These are phyloP conservation scores for Dicyrtoma fusca DNA, from an alignment of 2,888 invertebrate species.

Conservation along the genomic window DNA sequence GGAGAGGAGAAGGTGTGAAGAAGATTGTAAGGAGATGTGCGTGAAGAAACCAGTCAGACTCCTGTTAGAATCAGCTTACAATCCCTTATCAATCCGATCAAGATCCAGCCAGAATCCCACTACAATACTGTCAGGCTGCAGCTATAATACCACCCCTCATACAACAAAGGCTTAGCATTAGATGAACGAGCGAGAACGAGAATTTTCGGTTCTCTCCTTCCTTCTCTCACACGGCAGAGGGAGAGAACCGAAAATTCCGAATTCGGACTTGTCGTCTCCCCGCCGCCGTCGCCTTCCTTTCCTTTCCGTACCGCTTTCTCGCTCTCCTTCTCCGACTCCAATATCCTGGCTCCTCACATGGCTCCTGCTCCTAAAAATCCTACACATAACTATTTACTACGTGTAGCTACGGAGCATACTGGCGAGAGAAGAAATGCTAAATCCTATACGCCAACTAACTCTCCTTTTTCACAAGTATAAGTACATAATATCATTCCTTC, in stretches of 20 bases:
- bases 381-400: too few species aligned
- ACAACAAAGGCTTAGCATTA: constrained; percentile 10
- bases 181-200: constrained; percentile 7
- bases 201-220: neutral
- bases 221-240: neutral
- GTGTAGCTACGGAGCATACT: too few species aligned
- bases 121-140: neutral
- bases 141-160: neutral
- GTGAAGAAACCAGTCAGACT: too few species aligned
- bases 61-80: too few species aligned
- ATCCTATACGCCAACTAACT: too few species aligned
- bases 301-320: constrained; percentile 10
- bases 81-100: too few species aligned
- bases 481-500: too few species aligned
- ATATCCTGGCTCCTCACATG: neutral
- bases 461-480: neutral
- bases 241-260: constrained; percentile 16
- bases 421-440: too few species aligned
- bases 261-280: constrained; percentile 34
- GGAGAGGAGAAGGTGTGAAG: too few species aligned
- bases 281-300: constrained; percentile 1
- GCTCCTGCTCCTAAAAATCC: too few species aligned
- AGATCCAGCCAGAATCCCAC: too few species aligned
- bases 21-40: too few species aligned
- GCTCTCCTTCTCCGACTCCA: neutral